Evolutionary conservation across 2,113 vertebrate genomes (phyloP).

Genomic region (Tricholaema leucomelas): DNA sequence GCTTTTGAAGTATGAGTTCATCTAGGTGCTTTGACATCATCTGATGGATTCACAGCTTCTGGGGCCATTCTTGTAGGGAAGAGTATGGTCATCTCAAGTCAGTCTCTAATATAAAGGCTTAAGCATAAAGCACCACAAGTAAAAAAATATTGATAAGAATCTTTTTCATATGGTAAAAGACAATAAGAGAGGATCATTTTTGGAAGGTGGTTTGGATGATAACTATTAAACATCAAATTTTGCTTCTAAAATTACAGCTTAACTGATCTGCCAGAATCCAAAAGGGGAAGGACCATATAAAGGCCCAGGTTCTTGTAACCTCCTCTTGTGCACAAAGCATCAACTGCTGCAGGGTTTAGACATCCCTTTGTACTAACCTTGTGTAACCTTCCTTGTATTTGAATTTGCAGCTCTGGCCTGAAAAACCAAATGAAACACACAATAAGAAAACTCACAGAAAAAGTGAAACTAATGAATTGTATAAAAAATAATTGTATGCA

Average conservation of each 20-base stretch:
- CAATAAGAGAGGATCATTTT: not conserved
- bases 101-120: not conserved
- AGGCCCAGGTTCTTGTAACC: not conserved
- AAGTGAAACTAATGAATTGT: not conserved
- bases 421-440: not conserved
- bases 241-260: not conserved
- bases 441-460: not conserved
- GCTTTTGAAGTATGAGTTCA: not conserved
- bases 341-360: not conserved
- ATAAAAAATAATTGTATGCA: not conserved
- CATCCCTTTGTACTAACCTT: not conserved
- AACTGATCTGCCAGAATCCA: not conserved
- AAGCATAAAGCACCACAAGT: not conserved
- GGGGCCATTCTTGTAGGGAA: not conserved
- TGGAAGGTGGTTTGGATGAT: not conserved
- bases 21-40: not conserved
- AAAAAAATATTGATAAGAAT: not conserved
- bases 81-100: not conserved
- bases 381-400: not conserved
- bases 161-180: not conserved
- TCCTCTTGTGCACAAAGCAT: not conserved
- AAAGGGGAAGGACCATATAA: not conserved
- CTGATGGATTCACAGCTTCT: not conserved
- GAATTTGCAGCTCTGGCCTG: not conserved
- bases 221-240: not conserved